Base-by-base conservation (phyloP, 1,140 invertebrate genomes). In the Zophobas atratus region DNA sequence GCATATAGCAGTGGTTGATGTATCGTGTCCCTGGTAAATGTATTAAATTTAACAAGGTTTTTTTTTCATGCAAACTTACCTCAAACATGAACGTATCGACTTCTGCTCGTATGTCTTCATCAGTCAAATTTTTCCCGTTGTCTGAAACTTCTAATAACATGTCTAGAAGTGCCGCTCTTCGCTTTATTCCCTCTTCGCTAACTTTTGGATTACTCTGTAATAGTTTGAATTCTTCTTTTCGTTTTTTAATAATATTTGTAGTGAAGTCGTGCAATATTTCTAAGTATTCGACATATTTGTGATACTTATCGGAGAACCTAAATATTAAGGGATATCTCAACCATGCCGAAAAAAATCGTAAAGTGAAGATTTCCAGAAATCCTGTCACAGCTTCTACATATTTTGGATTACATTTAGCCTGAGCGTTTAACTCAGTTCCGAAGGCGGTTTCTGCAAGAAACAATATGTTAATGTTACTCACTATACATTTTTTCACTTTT, bases 71-170 rank as follows among this genome's bases (percentile, higher is more conserved):
- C 20, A 20, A 20, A 67, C 51, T 51, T 81, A 87, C 86, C 88
- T 92, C 93, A 87, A 95, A 95, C 90, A 94, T 93, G 82, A 95
- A 96, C 0, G 94, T 95, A 84, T 95, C 93, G 0, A 95, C 93
- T 89, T 96, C 94, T 84, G 95, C 94, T 78, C 92, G 89, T 41
- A 96, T 94, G 70, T 94, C 93, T 35, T 87, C 79, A 79, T 94
- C 88, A 51, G 55, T 73, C 41, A 82, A 70, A 36, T 74, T 35
- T 53, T 77, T 55, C 2, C 78, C 79, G 56, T 80, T 80, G 46
- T 79, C n/a, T 36, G 55, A 78, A 33, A 74, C 75, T 46, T 82
- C 71, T 33, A 82, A 32, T 55, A 82, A 75, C 81, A 82, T 81
- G 72, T 82, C 81, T 70, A 82, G 48, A 1, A 82, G 67, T 6